A percentile compares a stretch with the other conserved stretches of the same genome.
Evolutionary conservation across 2,797 vertebrate genomes (phyloP).

Genomic region (Tympanoctomys barrerae): DNA sequence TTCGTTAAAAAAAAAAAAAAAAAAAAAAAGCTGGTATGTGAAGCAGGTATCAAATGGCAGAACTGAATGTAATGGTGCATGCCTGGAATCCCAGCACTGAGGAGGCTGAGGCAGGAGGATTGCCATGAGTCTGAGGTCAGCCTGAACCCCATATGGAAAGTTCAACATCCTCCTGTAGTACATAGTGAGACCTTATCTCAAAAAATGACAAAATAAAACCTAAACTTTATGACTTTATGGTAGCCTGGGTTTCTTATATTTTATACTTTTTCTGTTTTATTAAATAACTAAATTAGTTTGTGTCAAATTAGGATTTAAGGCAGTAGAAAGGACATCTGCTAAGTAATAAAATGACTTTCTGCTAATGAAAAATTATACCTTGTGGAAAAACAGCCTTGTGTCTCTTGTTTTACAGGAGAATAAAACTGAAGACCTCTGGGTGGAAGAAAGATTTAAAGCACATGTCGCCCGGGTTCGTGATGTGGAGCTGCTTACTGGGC

Average conservation of each 20-base stretch:
- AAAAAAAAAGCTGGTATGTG: neutral
- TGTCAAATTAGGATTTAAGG: slow-evolving; percentile 46
- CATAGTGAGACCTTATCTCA: neutral
- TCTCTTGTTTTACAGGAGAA: slow-evolving; percentile 87
- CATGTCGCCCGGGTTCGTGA: slow-evolving; percentile 94
- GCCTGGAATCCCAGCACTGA: neutral
- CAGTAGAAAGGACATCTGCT: slow-evolving; percentile 29
- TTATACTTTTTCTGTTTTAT: neutral
- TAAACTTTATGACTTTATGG: neutral
- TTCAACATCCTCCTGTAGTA: neutral
- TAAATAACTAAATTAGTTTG: neutral
- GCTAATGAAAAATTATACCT: neutral
- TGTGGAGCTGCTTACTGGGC: slow-evolving; percentile 95
- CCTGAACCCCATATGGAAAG: neutral
- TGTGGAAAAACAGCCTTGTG: slow-evolving; percentile 39
- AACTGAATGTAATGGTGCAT: neutral
- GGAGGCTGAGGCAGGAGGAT: neutral
- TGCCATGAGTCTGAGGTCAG: fast-evolving
- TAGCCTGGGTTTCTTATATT: neutral
- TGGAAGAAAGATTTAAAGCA: slow-evolving; percentile 91
- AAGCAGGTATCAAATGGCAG: neutral
- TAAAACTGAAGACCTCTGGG: slow-evolving; percentile 87
- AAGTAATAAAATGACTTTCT: slow-evolving; percentile 44
- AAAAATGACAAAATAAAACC: neutral
- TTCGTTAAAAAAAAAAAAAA: neutral